These are phyloP conservation scores for Dasyprocta punctata DNA, from an alignment of 2,113 vertebrate genomes.

Conservation along the genomic window DNA sequence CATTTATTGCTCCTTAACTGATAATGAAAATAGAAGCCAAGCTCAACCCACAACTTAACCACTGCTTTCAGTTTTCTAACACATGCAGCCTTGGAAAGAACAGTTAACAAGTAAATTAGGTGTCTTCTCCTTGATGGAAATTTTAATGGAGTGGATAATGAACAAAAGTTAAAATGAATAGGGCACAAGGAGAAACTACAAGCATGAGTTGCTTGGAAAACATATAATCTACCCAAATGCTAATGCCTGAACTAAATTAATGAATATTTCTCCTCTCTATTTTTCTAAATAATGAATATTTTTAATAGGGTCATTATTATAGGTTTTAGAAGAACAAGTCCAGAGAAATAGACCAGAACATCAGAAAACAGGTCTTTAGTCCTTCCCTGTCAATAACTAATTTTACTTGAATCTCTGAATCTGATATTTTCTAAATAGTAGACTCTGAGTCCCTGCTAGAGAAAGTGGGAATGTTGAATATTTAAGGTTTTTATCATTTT, in stretches of 20 bases:
- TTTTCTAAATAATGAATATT: slow-evolving; percentile 40
- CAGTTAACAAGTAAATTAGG: slow-evolving; percentile 45
- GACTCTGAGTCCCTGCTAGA: not conserved
- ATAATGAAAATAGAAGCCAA: slow-evolving; percentile 17
- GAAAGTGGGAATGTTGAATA: not conserved
- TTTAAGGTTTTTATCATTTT: not conserved
- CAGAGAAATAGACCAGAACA: not conserved
- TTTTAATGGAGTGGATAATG: slow-evolving; percentile 71
- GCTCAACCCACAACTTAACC: not conserved
- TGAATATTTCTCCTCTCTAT: not conserved
- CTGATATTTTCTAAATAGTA: slow-evolving; percentile 57
- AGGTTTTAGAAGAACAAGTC: not conserved
- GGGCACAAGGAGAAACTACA: slow-evolving; percentile 29
- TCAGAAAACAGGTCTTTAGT: slow-evolving; percentile 4
- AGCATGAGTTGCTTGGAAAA: slow-evolving; percentile 32
- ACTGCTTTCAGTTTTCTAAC: slow-evolving; percentile 59
- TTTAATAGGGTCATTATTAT: not conserved
- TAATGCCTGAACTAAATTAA: not conserved
- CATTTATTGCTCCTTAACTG: slow-evolving; percentile 15
- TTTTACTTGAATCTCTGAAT: slow-evolving; percentile 19
- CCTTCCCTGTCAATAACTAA: not conserved
- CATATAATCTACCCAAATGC: not conserved
- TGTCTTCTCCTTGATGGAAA: slow-evolving; percentile 49
- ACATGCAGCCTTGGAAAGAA: not conserved
- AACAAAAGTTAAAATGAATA: slow-evolving; percentile 53